A percentile compares a stretch with the other conserved stretches of the same genome.
These are phyloP conservation scores for Polyergus mexicanus DNA, from an alignment of 1,140 invertebrate genomes.

Conservation along the genomic window DNA sequence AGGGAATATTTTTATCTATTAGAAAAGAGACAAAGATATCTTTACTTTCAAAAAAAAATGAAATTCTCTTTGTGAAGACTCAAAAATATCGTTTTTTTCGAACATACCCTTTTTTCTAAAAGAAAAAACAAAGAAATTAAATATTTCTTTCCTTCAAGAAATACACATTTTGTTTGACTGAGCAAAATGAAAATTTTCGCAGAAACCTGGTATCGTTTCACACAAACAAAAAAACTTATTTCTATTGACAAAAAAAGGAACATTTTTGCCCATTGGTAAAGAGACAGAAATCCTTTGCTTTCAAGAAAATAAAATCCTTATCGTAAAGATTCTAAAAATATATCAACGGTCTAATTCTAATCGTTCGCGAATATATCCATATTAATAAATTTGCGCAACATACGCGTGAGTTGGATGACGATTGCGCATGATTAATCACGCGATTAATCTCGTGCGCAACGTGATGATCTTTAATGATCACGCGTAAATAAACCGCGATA, in stretches of 20 bases:
- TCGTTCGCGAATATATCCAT: conserved; percentile 28
- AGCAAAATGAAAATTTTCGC: no score
- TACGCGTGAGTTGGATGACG: conserved; percentile 23
- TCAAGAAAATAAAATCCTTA: background rate
- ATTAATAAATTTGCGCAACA: conserved; percentile 47
- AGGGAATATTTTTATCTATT: no score
- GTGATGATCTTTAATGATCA: conserved; percentile 36
- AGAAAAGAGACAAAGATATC: no score
- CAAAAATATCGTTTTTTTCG: background rate
- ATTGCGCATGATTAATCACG: conserved; percentile 36
- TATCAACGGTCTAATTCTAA: conserved; percentile 19
- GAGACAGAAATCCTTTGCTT: background rate
- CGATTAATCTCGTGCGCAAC: conserved; percentile 39
- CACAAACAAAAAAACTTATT: no score
- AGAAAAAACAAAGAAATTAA: no score
- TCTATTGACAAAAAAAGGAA: no score
- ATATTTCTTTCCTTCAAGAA: no score
- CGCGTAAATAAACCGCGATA: conserved; percentile 31
- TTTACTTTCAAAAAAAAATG: no score
- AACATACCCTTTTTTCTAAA: no score
- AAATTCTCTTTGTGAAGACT: no score
- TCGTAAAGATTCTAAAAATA: background rate
- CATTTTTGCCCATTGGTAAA: background rate
- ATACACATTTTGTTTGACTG: no score
- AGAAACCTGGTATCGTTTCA: no score